phyloP scores from a whole-genome alignment of 1,140 invertebrate species.

The Archegozetes longisetosus region DNA sequence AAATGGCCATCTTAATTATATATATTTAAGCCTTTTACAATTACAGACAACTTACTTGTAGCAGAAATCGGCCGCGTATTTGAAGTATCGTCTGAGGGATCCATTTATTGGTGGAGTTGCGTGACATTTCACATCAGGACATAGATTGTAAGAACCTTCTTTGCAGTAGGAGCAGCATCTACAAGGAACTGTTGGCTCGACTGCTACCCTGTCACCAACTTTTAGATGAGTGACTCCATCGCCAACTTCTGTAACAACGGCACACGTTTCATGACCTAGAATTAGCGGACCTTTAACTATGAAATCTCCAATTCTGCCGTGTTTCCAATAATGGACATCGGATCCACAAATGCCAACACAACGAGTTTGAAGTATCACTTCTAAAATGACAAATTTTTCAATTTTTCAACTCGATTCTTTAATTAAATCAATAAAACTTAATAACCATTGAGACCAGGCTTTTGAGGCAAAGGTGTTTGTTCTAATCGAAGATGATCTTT shows the following conservation, averaged over 20 bases:
- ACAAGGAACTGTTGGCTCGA: slow-evolving; percentile 81
- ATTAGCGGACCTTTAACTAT: slow-evolving; percentile 66
- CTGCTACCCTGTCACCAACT: slow-evolving; percentile 70
- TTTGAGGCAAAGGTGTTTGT: slow-evolving; percentile 6
- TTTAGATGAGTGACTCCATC: slow-evolving; percentile 54
- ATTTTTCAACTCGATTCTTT: background rate
- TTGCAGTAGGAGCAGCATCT: slow-evolving; percentile 67
- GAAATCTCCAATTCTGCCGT: slow-evolving; percentile 66
- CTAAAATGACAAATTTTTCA: background rate
- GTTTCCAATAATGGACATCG: slow-evolving; percentile 74
- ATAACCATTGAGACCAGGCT: slow-evolving; percentile 11
- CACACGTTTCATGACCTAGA: slow-evolving; percentile 73
- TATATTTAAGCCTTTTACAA: too few species aligned
- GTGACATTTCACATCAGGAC: slow-evolving; percentile 51
- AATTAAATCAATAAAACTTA: too few species aligned
- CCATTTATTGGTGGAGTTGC: slow-evolving; percentile 45
- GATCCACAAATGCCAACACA: slow-evolving; percentile 90
- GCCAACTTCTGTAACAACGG: slow-evolving; percentile 49
- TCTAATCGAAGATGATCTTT: slow-evolving; percentile 7
- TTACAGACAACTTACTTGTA: slow-evolving; percentile 21
- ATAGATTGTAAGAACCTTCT: slow-evolving; percentile 73
- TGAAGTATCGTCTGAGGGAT: slow-evolving; percentile 20
- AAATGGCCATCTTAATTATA: too few species aligned
- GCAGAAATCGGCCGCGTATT: slow-evolving; percentile 23
- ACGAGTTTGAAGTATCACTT: slow-evolving; percentile 42